Base-by-base conservation (phyloP, 2,888 invertebrate species). In the Leptinotarsa juncta region DNA sequence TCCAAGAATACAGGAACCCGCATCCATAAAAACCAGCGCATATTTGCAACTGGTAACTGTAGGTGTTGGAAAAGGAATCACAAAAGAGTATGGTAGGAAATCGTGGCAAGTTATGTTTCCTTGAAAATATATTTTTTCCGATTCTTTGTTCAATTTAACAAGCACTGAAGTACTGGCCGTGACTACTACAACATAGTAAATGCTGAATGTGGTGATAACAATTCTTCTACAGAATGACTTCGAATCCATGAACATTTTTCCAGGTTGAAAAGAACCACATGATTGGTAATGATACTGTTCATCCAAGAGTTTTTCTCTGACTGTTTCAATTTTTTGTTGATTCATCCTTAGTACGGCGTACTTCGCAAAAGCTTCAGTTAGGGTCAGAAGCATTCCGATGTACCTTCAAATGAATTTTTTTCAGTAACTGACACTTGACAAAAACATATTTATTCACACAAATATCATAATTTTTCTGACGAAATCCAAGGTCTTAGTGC, bases 31-130 rank as follows among this genome's bases (percentile, higher is more conserved):
- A 62, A 62, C 16, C 32, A n/a, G 7, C 4, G 62, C 62, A 12
- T n/a, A 62, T 62, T n/a, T 32, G 42, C 62, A 62, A 16, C 62
- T 62, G 5, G n/a, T n/a, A 7, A 42, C 16, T 42, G 62, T 62
- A 62, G n/a, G 42, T 15, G 62, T 62, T 42, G 62, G 7, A 42
- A 62, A 62, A 16, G 62, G 62, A 42, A 62, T 62, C n/a, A 62
- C 10, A 14, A 62, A 62, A 62, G 16, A 62, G 42, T 42, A 62
- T 42, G 62, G 62, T 12, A 62, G 1, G 12, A 12, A 62, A 42
- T 62, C 62, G 18, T 62, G n/a, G 42, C 62, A 62, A 3, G 62
- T 62, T n/a, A 32, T 26, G 42, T 62, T 62, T 16, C 32, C n/a
- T n/a, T n/a, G n/a, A 42, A 32, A 62, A 62, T 42, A 32, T n/a